These are phyloP conservation scores for Hipparchia semele DNA, from an alignment of 2,888 invertebrate genomes.

Conservation along the genomic window DNA sequence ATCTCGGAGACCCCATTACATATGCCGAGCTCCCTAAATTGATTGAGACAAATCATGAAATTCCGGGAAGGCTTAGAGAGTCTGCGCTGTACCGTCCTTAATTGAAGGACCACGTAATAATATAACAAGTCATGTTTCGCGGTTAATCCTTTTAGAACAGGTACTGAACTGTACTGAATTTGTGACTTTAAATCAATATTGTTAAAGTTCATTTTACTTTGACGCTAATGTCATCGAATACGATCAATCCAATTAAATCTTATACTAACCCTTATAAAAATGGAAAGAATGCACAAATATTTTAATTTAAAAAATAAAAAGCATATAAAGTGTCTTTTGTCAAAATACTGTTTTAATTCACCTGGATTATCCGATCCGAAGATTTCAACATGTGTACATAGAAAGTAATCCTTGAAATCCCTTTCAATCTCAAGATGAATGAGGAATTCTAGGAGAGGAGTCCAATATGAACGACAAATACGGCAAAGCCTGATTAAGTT, in stretches of 20 bases:
- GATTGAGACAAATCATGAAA: constrained; percentile 23
- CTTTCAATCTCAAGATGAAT: neutral
- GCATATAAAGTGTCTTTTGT: too few species aligned
- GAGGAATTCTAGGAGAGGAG: neutral
- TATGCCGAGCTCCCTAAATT: constrained; percentile 1
- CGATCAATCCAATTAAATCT: too few species aligned
- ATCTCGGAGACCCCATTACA: constrained; percentile 1
- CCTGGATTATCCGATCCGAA: neutral
- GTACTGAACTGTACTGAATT: too few species aligned
- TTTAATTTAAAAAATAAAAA: too few species aligned
- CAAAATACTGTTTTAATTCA: too few species aligned
- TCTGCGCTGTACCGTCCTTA: neutral
- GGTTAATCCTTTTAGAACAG: constrained; percentile 6
- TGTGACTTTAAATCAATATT: neutral
- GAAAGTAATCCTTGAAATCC: neutral
- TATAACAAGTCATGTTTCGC: constrained; percentile 4
- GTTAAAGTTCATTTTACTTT: too few species aligned
- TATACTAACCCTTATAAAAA: too few species aligned
- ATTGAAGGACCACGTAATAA: neutral
- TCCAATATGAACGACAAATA: too few species aligned
- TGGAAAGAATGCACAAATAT: too few species aligned
- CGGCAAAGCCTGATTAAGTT: too few species aligned
- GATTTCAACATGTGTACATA: neutral
- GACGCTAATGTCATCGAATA: too few species aligned
- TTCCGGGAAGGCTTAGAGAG: constrained; percentile 1